Evolutionary conservation across 2,797 vertebrate genomes (phyloP), one percentile per base, ranked within the genome.

Genomic region (Rhinella marina): DNA sequence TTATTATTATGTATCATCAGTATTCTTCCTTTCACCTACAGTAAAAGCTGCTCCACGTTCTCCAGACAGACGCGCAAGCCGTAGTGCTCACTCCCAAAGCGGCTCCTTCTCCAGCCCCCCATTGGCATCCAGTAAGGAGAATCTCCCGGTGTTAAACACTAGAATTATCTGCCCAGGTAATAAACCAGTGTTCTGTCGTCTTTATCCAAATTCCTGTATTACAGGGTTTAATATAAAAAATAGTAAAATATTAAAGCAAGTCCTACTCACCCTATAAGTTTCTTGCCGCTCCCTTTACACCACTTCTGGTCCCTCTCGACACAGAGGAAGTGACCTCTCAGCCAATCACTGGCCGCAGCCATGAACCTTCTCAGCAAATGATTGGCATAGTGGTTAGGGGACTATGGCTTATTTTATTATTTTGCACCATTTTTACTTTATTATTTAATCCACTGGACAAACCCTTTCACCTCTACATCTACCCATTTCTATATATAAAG

Each of bases 111-210:
- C 96, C 92, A 96, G 96, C 90, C 95, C 96, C 21, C 92, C 96
- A 27, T 94, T 97, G 92, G 96, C 97, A 90, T 95, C 97, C 90
- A 96, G 95, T 95, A 99, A 98, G 92, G 98, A 99, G 91, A 99
- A 97, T 90, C 97, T 99, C 8, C 98, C 98, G 19, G 98, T 99
- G 23, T 96, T 99, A 91, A 99, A 99, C 93, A 99, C 98, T 0
- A 96, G 98, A 90, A 99, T 99, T 93, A 99, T 99, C 92, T 99
- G 97, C 90, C 98, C 98, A 70, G 98, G 98, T 99, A 95, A 89
- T 3, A 27, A 81, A 50, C 19, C 25, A 7, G 23, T 23, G 16
- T 41, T 23, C 29, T 29, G 27, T 41, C 6, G 8, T 72, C 25
- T n/a, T n/a, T 11, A 21, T 73, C 6, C 23, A 66, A 12, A 27